Evolutionary conservation across 1,140 invertebrate genomes (phyloP), one percentile per base, ranked within the genome.

Genomic region (Lepidurus packardi): DNA sequence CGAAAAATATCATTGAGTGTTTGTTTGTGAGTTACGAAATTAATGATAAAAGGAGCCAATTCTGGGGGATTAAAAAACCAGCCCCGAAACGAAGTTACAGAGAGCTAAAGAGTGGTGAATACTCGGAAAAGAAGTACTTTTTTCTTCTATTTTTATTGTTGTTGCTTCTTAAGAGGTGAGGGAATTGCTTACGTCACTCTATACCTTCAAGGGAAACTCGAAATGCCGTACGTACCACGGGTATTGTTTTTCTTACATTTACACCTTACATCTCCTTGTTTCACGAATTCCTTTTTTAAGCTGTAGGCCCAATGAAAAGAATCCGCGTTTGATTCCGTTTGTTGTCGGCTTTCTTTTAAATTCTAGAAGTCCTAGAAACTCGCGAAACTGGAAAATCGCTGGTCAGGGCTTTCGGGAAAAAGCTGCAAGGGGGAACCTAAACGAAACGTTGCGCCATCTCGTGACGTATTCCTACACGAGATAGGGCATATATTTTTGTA

Each of bases 171-270:
- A 11, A 16, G 13, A 65, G 53, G 53, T 13, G 21, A 16, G 53
- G 53, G 53, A 16, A 65, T 65, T 65, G 21, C 21, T 65, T n/a
- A 1, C 53, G 53, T 65, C 21, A 65, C 16, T 1, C 2, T 34
- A 16, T 65, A 65, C 53, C 53, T 65, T 65, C 53, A 13, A 65
- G 16, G 53, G 53, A 16, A 34, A 65, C 53, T 65, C 21, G 53
- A 65, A 21, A 65, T 65, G 53, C 53, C 53, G 53, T 65, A 65
- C 53, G 53, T 65, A 65, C 53, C 53, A 65, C 53, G 53, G 53
- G 53, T 65, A 65, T 65, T 65, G 53, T 65, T 65, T 65, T 65
- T 65, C 53, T 65, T 16, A 21, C 21, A 65, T 21, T n/a, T 13
- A 21, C 21, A 65, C 53, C 53, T 65, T 65, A 65, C 10, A 65